Evolutionary conservation across 2,797 vertebrate genomes (phyloP), one percentile per base, ranked within the genome.

Genomic region (Anabacerthia variegaticeps): DNA sequence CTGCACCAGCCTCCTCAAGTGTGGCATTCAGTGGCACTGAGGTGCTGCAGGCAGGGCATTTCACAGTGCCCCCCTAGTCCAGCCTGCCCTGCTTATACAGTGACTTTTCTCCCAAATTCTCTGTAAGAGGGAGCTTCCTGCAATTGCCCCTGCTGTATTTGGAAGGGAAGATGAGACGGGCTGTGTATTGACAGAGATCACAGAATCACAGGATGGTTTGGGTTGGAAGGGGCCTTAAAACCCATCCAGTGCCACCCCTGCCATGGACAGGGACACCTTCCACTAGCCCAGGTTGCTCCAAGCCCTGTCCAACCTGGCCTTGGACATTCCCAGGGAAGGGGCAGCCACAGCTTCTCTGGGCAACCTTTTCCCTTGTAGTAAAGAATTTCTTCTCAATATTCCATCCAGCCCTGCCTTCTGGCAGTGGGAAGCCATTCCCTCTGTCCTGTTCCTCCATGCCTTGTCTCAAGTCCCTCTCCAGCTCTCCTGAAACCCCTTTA

Each of bases 211-310:
- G 6, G 14, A 2, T n/a, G 12, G 18, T 2, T 30, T 59, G 39
- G 4, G 2, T 5, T 62, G 71, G 36, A 14, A 56, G 11, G 22
- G 6, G 20, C 13, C 32, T 28, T 43, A 55, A 43, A 62, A 14
- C 4, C 1, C 1, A 32, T 14, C 4, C 20, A 8, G 2, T 59
- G 0, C 36, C 43, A 26, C 4, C 22, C 17, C 32, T 28, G 43
- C 34, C 41, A 41, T 23, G 21, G 30, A 4, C 41, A 77, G 65
- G 58, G 37, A 12, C 37, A 39, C 9, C 24, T 88, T 0, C 30
- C 39, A 54, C 30, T 2, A 0, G 21, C 54, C 34, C 69, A 61
- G 46, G 39, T 0, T 32, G 14, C 21, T 61, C 54, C 68, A 1
- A 73, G 3, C 20, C 20, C n/a, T 0, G 0, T 80, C 61, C 61